Evolutionary conservation across 1,140 invertebrate genomes (phyloP).

Genomic region (Chrysomallon squamiferum): DNA sequence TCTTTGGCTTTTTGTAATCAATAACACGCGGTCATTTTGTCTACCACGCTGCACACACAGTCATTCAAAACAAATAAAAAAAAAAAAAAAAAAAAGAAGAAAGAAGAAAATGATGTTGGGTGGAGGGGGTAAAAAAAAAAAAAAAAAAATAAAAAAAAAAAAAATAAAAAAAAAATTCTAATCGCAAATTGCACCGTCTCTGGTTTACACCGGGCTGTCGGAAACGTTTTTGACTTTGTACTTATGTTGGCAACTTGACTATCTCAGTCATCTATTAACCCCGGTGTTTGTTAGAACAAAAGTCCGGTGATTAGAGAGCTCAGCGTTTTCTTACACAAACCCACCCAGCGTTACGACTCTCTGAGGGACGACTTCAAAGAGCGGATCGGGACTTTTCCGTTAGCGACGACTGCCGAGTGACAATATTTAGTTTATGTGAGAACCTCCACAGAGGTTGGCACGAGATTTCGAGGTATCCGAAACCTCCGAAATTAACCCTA

Average conservation of each 20-base stretch:
- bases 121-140: no score
- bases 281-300: slow-evolving; percentile 12
- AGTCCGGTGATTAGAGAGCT: slow-evolving; percentile 12
- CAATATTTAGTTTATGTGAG: slow-evolving; percentile 13
- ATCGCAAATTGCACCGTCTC: no score
- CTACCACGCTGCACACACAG: no score
- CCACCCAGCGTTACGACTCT: slow-evolving; percentile 7
- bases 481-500: slow-evolving; percentile 7
- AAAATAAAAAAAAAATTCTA: no score
- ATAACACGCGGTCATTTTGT: no score
- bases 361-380: slow-evolving; percentile 2
- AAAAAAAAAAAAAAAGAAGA: no score
- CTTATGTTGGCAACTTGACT: slow-evolving; percentile 5
- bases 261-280: neutral
- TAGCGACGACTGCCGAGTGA: neutral
- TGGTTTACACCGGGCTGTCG: no score
- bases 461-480: slow-evolving; percentile 4
- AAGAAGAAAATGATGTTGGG: no score
- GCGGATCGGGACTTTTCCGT: neutral
- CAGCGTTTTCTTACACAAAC: slow-evolving; percentile 12
- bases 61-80: no score
- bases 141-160: no score
- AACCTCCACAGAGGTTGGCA: slow-evolving; percentile 4
- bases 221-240: no score
- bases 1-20: no score